Evolutionary conservation across 2,113 vertebrate species (phyloP), one percentile per base, ranked within the genome.

Genomic region (Anser brachyrhynchus): DNA sequence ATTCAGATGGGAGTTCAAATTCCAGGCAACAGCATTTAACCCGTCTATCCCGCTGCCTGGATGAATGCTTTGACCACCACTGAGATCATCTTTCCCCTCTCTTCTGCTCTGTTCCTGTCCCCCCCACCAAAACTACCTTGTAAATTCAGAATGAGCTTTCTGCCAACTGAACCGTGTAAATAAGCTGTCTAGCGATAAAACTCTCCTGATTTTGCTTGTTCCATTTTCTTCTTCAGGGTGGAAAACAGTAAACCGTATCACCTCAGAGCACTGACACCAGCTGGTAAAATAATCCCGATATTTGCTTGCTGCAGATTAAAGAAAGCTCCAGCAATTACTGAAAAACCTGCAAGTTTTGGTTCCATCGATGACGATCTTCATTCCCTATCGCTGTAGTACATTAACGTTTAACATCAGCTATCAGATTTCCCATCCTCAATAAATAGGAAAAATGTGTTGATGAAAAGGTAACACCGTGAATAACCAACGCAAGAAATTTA

Each of bases 281-380:
- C 75, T 86, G 88, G 76, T 85, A 92, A 94, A 88, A 86, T 90
- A 92, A 93, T 88, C 94, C 72, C 88, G 88, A 59, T 69, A 86
- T 93, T 96, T 92, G 41, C 79, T 80, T 88, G 71, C 88, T 86
- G 75, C 84, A 91, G 74, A 87, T 94, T 92, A 79, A 77, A 94
- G 59, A 54, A 92, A 95, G 59, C 13, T 37, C 20, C 54, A 73
- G 83, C 39, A 70, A 69, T 46, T 79, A 73, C 26, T 8, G 62
- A 65, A 85, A 92, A 87, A 49, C 18, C 17, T 19, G 8, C 31
- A 65, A 76, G 35, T 73, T 91, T 62, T n/a, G 20, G 21, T 52
- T 72, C 62, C 62, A n/a, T 51, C 51, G 33, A 5, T 69, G 44
- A 43, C 57, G 52, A 77, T n/a, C 51, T 87, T 80, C 81, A 85